phyloP scores from a whole-genome alignment of 2,888 invertebrate species.

The Ashinkailepas kermadecensis region DNA sequence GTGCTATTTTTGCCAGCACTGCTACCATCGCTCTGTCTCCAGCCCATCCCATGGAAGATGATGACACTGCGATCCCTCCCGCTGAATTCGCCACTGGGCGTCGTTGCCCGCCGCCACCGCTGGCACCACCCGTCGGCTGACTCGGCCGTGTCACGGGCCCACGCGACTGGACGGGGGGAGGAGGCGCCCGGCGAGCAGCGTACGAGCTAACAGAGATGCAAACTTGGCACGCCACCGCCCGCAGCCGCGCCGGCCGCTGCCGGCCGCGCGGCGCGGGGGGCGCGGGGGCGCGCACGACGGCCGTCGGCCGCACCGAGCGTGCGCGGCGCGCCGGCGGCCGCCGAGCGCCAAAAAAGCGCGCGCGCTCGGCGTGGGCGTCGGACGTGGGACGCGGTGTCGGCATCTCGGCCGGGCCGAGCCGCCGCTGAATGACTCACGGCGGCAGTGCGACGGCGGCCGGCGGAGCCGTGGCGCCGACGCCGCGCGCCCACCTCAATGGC shows the following conservation, averaged over 20 bases:
- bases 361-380: not conserved
- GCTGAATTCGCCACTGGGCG: not conserved
- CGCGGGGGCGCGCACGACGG: no score
- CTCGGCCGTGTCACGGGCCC: not conserved
- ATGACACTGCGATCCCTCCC: no score
- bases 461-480: not conserved
- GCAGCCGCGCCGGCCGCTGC: not conserved
- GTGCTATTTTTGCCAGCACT: no score
- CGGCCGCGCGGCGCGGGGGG: no score
- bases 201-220: slow-evolving; percentile 1
- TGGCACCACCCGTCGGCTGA: not conserved
- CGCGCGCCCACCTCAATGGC: no score
- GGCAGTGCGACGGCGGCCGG: not conserved
- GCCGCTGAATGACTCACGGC: not conserved
- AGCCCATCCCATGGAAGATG: no score
- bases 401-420: not conserved
- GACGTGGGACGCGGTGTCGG: not conserved
- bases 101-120: not conserved
- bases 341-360: no score
- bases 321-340: no score
- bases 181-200: no score
- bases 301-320: no score
- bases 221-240: slow-evolving; percentile 1
- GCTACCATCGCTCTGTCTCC: no score
- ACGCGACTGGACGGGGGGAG: not conserved